These are phyloP conservation scores for Himalopsyche anomala DNA, from an alignment of 2,888 invertebrate genomes.

Conservation along the genomic window DNA sequence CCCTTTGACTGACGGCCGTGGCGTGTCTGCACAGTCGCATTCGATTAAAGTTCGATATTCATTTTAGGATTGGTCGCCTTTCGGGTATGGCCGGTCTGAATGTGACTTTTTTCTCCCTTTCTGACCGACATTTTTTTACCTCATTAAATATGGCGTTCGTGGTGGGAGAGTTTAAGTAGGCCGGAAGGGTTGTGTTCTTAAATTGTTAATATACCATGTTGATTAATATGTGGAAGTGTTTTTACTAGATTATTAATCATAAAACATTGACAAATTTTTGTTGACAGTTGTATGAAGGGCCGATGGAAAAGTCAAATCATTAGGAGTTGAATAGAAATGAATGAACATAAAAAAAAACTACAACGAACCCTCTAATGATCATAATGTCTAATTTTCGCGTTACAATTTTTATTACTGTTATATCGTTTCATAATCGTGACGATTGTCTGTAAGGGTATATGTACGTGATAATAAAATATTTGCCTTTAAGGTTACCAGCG, in stretches of 20 bases:
- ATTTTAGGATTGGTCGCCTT: slow-evolving; percentile 34
- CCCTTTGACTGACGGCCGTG: slow-evolving; percentile 34
- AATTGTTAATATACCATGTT: background rate
- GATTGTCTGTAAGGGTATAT: background rate
- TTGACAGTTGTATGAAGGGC: too few relatives aligned
- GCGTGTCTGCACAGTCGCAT: slow-evolving; percentile 4
- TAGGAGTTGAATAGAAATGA: too few relatives aligned
- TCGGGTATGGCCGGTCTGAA: slow-evolving; percentile 1
- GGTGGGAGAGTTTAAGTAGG: slow-evolving; percentile 24
- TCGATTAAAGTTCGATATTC: slow-evolving; percentile 42
- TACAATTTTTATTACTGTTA: too few relatives aligned
- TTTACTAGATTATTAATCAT: too few relatives aligned
- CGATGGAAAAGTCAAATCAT: too few relatives aligned
- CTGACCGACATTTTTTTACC: slow-evolving; percentile 32
- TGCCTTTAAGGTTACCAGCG: background rate
- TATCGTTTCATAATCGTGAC: background rate
- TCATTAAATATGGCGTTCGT: background rate
- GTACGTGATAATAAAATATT: background rate
- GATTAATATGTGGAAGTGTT: too few relatives aligned
- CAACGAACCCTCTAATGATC: too few relatives aligned
- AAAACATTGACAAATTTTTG: too few relatives aligned
- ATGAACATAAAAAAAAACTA: too few relatives aligned
- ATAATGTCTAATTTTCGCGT: too few relatives aligned
- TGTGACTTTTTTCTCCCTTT: slow-evolving; percentile 7
- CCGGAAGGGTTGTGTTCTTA: background rate